Percentiles rank a stretch among this genome's conserved stretches.
Conservation (phyloP, 2,888 invertebrate genomes). For the Euclidia mi region DNA sequence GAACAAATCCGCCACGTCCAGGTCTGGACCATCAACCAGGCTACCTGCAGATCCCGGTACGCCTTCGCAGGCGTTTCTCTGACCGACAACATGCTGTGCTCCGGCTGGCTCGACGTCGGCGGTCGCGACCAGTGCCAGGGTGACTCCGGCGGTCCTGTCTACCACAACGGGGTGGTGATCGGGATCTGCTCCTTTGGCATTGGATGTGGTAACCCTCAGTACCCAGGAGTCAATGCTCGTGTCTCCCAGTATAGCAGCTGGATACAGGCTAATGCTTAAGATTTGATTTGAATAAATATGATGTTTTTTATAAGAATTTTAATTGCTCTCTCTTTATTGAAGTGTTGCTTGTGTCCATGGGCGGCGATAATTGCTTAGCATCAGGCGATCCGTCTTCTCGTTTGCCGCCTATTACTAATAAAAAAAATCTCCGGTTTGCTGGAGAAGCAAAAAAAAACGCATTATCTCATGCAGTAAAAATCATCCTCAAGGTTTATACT, state of each 20-base stretch:
- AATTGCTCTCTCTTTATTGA: too few relatives aligned
- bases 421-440: too few relatives aligned
- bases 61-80: constrained; percentile 41
- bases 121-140: constrained; percentile 70
- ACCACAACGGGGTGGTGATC: constrained; percentile 67
- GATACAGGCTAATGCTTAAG: constrained; percentile 65
- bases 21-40: constrained; percentile 62
- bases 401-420: too few relatives aligned
- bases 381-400: too few relatives aligned
- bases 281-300: background rate
- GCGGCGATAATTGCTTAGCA: too few relatives aligned
- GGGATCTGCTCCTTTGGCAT: constrained; percentile 71
- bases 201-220: constrained; percentile 59
- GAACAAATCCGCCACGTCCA: constrained; percentile 68
- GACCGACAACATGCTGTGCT: constrained; percentile 72
- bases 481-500: too few relatives aligned
- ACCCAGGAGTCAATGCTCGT: constrained; percentile 71
- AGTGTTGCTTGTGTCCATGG: too few relatives aligned
- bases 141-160: constrained; percentile 74
- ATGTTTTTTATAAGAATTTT: too few relatives aligned
- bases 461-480: too few relatives aligned
- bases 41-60: constrained; percentile 56
- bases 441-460: too few relatives aligned
- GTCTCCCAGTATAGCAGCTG: constrained; percentile 65
- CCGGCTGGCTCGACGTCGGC: constrained; percentile 64